These are phyloP conservation scores for Petrocephalus schoutedeni DNA, from an alignment of 2,797 vertebrate genomes.

Conservation along the genomic window DNA sequence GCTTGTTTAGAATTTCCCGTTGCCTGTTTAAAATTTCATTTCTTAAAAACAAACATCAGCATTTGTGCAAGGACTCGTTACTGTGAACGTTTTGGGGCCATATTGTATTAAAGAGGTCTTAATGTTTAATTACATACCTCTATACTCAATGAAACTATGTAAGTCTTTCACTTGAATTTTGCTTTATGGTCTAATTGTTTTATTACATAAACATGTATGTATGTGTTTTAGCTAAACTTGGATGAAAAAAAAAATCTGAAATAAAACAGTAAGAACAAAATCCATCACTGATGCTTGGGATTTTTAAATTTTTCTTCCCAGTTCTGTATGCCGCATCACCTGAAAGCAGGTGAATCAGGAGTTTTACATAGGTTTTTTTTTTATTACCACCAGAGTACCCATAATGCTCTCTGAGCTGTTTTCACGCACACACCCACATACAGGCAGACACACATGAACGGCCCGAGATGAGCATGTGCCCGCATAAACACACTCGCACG, in stretches of 20 bases:
- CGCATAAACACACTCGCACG: constrained; percentile 16
- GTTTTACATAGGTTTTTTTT: background rate
- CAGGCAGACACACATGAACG: background rate
- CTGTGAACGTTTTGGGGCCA: background rate
- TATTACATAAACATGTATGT: background rate
- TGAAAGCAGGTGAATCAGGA: background rate
- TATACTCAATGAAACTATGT: background rate
- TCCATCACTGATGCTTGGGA: background rate
- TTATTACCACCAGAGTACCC: background rate
- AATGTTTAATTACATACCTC: background rate
- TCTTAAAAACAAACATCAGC: background rate
- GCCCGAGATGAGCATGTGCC: background rate
- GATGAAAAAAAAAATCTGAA: background rate
- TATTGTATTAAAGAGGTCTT: background rate
- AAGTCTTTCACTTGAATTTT: background rate
- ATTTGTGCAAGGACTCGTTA: background rate
- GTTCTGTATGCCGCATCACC: background rate
- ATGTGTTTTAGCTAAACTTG: background rate
- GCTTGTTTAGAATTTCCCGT: background rate
- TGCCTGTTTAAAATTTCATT: constrained; percentile 2
- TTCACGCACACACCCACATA: background rate
- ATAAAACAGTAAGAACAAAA: background rate
- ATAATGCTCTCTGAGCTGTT: background rate
- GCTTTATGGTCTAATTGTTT: background rate
- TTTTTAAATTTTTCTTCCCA: background rate